Percentiles rank a stretch among this genome's conserved stretches.
These are phyloP conservation scores for Melieria crassipennis DNA, from an alignment of 2,888 invertebrate species.

Conservation along the genomic window DNA sequence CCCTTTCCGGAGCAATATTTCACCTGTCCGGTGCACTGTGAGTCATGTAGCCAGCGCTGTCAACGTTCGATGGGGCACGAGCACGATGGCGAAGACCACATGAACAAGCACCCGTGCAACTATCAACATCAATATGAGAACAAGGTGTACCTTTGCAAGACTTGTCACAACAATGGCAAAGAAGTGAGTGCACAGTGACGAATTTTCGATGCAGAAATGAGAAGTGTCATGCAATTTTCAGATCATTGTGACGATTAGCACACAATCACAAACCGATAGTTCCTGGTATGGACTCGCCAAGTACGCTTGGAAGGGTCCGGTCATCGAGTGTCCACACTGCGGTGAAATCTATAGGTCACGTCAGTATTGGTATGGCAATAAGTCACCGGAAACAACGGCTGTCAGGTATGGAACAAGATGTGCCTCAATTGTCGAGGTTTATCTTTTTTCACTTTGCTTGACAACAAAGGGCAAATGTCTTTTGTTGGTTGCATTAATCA, in stretches of 20 bases:
- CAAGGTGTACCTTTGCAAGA: slow-evolving; percentile 73
- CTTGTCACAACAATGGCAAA: slow-evolving; percentile 71
- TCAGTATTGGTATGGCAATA: slow-evolving; percentile 84
- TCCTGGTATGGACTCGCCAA: slow-evolving; percentile 77
- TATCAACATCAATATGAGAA: slow-evolving; percentile 83
- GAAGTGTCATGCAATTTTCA: slow-evolving; percentile 12
- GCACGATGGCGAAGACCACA: slow-evolving; percentile 71
- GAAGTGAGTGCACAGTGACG: slow-evolving; percentile 56
- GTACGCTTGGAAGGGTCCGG: slow-evolving; percentile 82
- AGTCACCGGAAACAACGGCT: slow-evolving; percentile 75
- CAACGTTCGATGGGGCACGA: slow-evolving; percentile 75
- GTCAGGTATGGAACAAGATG: slow-evolving; percentile 64
- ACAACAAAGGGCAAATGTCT: not conserved
- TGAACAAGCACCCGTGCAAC: slow-evolving; percentile 64
- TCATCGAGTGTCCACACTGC: slow-evolving; percentile 78
- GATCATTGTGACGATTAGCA: slow-evolving; percentile 55
- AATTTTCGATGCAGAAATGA: no score
- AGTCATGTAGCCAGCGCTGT: slow-evolving; percentile 75
- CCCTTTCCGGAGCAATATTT: slow-evolving; percentile 83
- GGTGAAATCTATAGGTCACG: slow-evolving; percentile 72
- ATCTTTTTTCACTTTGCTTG: not conserved
- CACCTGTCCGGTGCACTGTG: slow-evolving; percentile 77
- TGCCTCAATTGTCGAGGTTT: no score
- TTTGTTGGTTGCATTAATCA: not conserved
- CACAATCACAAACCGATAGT: slow-evolving; percentile 60